A percentile compares a stretch with the other conserved stretches of the same genome.
phyloP scores from a whole-genome alignment of 2,888 invertebrate genomes.

The Lasioglossum calceatum region DNA sequence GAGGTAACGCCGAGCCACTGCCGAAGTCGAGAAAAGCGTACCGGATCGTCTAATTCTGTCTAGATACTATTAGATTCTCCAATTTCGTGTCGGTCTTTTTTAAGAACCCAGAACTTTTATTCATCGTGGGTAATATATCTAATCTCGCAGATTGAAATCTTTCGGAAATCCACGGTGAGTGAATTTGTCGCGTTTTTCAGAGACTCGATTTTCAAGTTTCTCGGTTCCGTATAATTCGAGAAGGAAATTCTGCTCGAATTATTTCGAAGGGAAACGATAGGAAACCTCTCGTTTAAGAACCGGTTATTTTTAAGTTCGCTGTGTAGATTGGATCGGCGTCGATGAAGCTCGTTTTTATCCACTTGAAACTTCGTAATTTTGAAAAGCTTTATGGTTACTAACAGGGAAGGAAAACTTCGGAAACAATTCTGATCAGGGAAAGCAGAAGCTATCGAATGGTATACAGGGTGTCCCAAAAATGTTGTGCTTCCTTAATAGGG shows the following conservation, averaged over 20 bases:
- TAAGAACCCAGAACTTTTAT: background rate
- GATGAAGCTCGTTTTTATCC: background rate
- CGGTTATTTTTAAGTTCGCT: background rate
- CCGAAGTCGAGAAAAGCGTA: constrained; percentile 40
- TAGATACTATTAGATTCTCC: background rate
- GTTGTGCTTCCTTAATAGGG: background rate
- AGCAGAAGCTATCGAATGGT: background rate
- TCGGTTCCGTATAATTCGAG: background rate
- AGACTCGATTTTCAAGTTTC: background rate
- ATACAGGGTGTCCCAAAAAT: too few relatives aligned
- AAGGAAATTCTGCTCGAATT: background rate
- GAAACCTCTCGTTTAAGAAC: background rate
- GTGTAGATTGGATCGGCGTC: background rate
- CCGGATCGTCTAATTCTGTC: constrained; percentile 52
- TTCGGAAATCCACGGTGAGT: background rate
- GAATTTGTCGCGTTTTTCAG: background rate
- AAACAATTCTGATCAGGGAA: background rate
- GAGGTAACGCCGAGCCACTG: constrained; percentile 53
- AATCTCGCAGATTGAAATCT: background rate
- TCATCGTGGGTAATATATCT: background rate
- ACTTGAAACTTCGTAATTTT: background rate
- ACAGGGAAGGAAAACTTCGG: background rate
- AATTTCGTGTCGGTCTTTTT: background rate
- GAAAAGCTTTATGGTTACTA: background rate
- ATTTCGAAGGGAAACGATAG: background rate